Evolutionary conservation across 92 coral and sea anemone genomes (phyloP).

Genomic region (Meandrina meandrites): DNA sequence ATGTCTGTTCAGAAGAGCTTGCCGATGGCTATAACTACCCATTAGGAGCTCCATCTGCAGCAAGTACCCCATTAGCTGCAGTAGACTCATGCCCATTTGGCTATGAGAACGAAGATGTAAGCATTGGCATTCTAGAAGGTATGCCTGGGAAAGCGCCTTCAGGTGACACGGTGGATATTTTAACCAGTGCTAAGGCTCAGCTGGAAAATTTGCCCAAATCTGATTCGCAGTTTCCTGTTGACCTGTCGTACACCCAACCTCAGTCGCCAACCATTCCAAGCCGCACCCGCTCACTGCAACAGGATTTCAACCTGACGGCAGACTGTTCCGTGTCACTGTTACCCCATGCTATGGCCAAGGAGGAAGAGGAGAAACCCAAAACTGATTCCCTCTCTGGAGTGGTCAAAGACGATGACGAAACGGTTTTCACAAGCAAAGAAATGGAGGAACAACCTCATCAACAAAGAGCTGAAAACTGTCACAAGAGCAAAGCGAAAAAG

Average conservation of each 20-base stretch:
- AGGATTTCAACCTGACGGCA: slow-evolving; percentile 17
- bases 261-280: slow-evolving; percentile 48
- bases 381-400: not conserved
- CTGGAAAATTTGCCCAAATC: slow-evolving; percentile 26
- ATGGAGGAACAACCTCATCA: not conserved
- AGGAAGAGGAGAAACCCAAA: not conserved
- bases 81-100: slow-evolving; percentile 31
- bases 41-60: slow-evolving; percentile 75
- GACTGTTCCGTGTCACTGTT: slow-evolving; percentile 43
- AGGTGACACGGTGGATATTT: not conserved
- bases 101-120: slow-evolving; percentile 1
- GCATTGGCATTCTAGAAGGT: slow-evolving; percentile 1
- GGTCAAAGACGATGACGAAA: not conserved
- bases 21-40: slow-evolving; percentile 39
- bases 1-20: slow-evolving; percentile 19
- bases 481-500: not conserved
- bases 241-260: slow-evolving; percentile 36
- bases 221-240: slow-evolving; percentile 47
- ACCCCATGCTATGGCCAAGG: slow-evolving; percentile 22
- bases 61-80: slow-evolving; percentile 44
- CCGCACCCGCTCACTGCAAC: slow-evolving; percentile 25
- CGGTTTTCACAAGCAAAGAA: slow-evolving; percentile 3
- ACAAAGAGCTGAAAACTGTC: not conserved
- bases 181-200: not conserved
- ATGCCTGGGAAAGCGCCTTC: not conserved